phyloP scores from a whole-genome alignment of 1,140 invertebrate species.

The Trichonephila clavata region DNA sequence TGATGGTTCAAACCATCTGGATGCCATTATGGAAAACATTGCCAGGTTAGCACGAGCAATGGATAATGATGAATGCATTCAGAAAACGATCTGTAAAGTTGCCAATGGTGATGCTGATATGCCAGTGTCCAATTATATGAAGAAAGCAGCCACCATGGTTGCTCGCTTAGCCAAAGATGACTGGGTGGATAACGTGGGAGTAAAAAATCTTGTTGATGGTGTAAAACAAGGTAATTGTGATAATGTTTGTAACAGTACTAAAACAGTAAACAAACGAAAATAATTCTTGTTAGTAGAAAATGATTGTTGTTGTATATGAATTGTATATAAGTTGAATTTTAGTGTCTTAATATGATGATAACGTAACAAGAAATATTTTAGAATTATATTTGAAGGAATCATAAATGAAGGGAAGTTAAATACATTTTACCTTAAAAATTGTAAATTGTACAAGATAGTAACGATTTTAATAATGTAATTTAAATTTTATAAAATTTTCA shows the following conservation, averaged over 20 bases:
- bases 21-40: slow-evolving; percentile 33
- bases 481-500: no score
- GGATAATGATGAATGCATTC: slow-evolving; percentile 49
- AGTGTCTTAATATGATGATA: not conserved
- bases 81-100: slow-evolving; percentile 54
- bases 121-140: slow-evolving; percentile 16
- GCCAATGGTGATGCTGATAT: not conserved
- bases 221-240: slow-evolving; percentile 66
- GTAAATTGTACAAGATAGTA: no score
- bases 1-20: not conserved
- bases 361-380: not conserved
- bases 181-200: slow-evolving; percentile 29
- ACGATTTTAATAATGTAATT: no score
- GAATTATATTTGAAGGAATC: no score
- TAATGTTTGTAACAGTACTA: slow-evolving; percentile 26
- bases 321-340: slow-evolving; percentile 7
- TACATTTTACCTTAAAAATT: no score
- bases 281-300: not conserved
- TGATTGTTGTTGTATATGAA: not conserved
- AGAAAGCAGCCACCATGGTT: slow-evolving; percentile 14
- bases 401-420: no score
- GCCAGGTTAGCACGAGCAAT: slow-evolving; percentile 21
- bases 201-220: slow-evolving; percentile 28
- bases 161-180: slow-evolving; percentile 48
- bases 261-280: not conserved